phyloP scores from a whole-genome alignment of 2,888 invertebrate genomes.

The Argyra leucocephala region DNA sequence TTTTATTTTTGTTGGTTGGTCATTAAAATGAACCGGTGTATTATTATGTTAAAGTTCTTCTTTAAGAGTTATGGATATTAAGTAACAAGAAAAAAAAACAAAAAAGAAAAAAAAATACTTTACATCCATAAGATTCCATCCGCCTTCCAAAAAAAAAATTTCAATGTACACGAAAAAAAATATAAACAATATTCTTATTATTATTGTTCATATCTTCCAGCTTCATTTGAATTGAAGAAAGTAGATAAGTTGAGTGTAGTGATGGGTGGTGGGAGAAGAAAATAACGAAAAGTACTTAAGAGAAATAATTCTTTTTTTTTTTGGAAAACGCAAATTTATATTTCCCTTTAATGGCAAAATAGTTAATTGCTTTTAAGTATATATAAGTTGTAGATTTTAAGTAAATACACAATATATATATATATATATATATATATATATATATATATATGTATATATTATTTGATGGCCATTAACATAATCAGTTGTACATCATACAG shows the following conservation, averaged over 20 bases:
- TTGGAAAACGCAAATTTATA: conserved; percentile 13
- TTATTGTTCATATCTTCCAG: too few species aligned
- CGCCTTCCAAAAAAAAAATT: too few species aligned
- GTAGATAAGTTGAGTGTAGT: too few species aligned
- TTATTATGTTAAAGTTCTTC: background rate
- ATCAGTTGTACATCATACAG: too few species aligned
- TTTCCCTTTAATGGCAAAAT: conserved; percentile 19
- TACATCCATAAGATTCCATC: background rate
- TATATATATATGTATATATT: background rate
- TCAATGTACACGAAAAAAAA: too few species aligned
- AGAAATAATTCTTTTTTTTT: too few species aligned
- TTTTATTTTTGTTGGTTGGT: background rate
- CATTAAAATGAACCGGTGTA: conserved; percentile 2
- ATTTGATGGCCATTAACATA: background rate
- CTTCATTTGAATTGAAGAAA: too few species aligned
- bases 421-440: too few species aligned
- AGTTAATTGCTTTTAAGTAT: conserved; percentile 22
- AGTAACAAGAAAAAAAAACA: background rate
- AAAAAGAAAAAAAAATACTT: background rate
- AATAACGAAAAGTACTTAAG: too few species aligned
- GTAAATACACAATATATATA: background rate
- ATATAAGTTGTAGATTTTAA: background rate
- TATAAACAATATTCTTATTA: too few species aligned
- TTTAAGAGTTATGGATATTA: background rate
- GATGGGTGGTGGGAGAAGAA: too few species aligned